A percentile compares a stretch with the other conserved stretches of the same genome.
Conservation (phyloP, 2,888 invertebrate species). For the Hoplodrina blanda region DNA sequence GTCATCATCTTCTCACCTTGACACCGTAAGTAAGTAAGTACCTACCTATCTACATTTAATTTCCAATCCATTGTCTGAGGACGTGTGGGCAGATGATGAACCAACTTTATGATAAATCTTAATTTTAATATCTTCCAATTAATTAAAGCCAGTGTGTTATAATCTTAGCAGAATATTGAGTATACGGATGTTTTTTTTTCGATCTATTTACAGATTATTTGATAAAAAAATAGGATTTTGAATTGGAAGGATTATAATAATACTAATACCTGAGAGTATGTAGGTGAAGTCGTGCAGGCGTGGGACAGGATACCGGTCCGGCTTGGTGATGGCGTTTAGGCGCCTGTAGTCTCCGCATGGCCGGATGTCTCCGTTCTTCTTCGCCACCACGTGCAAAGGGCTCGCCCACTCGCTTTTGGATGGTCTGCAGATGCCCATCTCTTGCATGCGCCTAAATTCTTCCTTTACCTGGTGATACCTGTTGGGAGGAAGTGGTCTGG, state of each 20-base stretch:
- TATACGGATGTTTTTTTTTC: background rate
- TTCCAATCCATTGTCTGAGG: conserved; percentile 57
- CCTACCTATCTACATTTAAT: conserved; percentile 45
- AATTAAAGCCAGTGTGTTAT: background rate
- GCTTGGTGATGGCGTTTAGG: too few relatives aligned
- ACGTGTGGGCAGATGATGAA: conserved; percentile 58
- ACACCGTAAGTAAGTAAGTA: conserved; percentile 47
- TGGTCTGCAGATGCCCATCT: too few relatives aligned
- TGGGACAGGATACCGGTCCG: too few relatives aligned
- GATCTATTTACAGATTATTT: background rate
- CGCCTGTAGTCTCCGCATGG: too few relatives aligned
- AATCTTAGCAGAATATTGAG: background rate
- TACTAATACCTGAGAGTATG: too few relatives aligned
- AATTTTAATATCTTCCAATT: conserved; percentile 19
- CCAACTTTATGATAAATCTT: conserved; percentile 29
- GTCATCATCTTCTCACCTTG: conserved; percentile 64
- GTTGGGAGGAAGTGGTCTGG: too few relatives aligned
- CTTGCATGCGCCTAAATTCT: too few relatives aligned
- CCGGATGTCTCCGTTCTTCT: too few relatives aligned
- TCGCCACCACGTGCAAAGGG: too few relatives aligned
- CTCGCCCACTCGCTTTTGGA: too few relatives aligned
- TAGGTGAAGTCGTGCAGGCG: too few relatives aligned
- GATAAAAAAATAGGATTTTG: conserved; percentile 6
- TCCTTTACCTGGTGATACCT: too few relatives aligned
- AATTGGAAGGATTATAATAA: conserved; percentile 24